phyloP scores from a whole-genome alignment of 2,888 invertebrate species.

The Gnatocerus cornutus region DNA sequence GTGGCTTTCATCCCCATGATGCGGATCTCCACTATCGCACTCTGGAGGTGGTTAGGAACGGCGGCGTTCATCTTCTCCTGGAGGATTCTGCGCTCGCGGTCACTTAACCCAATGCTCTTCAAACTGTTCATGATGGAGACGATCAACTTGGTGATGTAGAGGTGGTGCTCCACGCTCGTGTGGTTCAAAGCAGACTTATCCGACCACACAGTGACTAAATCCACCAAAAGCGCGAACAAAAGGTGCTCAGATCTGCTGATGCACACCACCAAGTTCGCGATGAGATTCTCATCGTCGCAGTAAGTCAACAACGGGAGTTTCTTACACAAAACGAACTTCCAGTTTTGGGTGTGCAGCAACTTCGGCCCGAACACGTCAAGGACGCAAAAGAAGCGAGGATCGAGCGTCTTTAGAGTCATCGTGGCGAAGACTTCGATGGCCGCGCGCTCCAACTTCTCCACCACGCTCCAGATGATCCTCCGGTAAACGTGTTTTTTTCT shows the following conservation, averaged over 20 bases:
- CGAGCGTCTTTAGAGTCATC: constrained; percentile 73
- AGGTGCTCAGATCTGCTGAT: constrained; percentile 69
- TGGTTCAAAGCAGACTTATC: constrained; percentile 78
- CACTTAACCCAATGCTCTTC: constrained; percentile 63
- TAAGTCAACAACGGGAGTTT: constrained; percentile 77
- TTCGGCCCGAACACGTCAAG: constrained; percentile 73
- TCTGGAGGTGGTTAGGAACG: constrained; percentile 81
- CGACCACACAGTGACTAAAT: constrained; percentile 80
- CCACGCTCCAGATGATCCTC: constrained; percentile 72
- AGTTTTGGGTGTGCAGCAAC: constrained; percentile 73
- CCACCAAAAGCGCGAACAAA: constrained; percentile 72
- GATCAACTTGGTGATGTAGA: constrained; percentile 80
- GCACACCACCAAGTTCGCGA: constrained; percentile 78
- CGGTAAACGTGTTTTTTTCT: constrained; percentile 68
- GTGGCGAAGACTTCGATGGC: constrained; percentile 76
- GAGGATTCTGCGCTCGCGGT: constrained; percentile 66
- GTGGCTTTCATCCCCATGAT: constrained; percentile 84
- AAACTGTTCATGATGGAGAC: constrained; percentile 75
- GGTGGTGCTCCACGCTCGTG: constrained; percentile 80
- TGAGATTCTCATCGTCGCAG: constrained; percentile 71
- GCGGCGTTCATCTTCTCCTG: constrained; percentile 77
- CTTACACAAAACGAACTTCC: constrained; percentile 79
- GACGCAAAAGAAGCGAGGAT: constrained; percentile 71
- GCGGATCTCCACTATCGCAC: constrained; percentile 75
- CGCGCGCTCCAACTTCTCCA: constrained; percentile 74